These are phyloP conservation scores for Patella caerulea DNA, from an alignment of 2,888 invertebrate species.

Conservation along the genomic window DNA sequence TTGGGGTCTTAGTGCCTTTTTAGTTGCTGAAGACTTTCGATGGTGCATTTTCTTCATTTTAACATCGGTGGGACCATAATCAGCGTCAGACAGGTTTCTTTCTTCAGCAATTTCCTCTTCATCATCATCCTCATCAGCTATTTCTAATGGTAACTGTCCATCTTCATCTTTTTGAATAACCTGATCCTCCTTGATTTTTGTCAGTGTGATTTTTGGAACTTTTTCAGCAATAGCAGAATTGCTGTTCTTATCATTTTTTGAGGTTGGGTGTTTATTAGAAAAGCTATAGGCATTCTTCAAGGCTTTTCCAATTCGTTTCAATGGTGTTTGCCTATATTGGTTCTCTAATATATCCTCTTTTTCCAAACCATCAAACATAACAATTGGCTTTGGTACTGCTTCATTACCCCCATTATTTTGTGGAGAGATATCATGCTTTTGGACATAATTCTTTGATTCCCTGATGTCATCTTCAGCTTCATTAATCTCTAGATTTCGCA, in stretches of 20 bases:
- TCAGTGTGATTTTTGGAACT: no score
- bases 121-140: conserved; percentile 10
- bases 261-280: no score
- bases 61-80: neutral
- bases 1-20: neutral
- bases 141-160: neutral
- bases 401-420: conserved; percentile 13
- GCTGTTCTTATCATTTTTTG: no score
- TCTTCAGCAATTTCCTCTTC: conserved; percentile 5
- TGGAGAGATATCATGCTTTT: conserved; percentile 10
- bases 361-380: neutral
- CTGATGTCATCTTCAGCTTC: conserved; percentile 11
- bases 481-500: neutral
- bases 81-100: neutral
- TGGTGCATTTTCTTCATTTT: conserved; percentile 8
- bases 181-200: no score
- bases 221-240: no score
- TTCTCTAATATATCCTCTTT: neutral
- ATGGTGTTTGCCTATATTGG: no score
- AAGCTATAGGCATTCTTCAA: no score
- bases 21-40: neutral
- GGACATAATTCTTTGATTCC: conserved; percentile 16
- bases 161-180: no score
- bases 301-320: no score
- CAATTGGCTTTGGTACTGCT: neutral